These are phyloP conservation scores for Cephus nigrinus DNA, from an alignment of 2,888 invertebrate species.

Conservation along the genomic window DNA sequence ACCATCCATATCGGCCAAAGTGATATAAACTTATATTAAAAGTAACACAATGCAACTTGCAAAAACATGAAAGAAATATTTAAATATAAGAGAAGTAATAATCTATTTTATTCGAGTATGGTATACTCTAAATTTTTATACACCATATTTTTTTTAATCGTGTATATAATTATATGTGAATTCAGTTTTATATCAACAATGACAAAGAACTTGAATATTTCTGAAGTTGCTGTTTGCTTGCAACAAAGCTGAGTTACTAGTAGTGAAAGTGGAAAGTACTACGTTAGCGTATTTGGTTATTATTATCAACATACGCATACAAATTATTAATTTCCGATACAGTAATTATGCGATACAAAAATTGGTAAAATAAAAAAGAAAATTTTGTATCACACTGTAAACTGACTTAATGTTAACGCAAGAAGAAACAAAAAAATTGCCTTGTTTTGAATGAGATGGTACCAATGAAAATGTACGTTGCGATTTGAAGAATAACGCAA, in stretches of 20 bases:
- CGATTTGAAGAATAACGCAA: neutral
- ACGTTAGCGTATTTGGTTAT: neutral
- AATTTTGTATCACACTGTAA: neutral
- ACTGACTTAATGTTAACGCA: neutral
- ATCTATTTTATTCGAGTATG: neutral
- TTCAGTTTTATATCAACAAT: no score
- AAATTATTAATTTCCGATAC: neutral
- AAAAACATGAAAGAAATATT: neutral
- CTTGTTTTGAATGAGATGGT: neutral
- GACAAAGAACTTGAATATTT: neutral
- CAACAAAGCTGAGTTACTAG: neutral
- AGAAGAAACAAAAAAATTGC: neutral
- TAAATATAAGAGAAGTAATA: neutral
- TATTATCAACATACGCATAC: neutral
- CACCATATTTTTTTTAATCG: neutral
- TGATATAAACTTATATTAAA: neutral
- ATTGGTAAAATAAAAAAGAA: neutral
- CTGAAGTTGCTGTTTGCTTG: neutral
- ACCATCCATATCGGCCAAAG: neutral
- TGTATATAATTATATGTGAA: neutral
- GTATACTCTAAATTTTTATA: neutral
- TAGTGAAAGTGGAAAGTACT: neutral
- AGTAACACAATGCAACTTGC: neutral
- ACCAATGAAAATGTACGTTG: neutral
- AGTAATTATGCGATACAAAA: neutral